Base-by-base conservation (phyloP, 1,140 invertebrate genomes). In the Theocolax elegans region DNA sequence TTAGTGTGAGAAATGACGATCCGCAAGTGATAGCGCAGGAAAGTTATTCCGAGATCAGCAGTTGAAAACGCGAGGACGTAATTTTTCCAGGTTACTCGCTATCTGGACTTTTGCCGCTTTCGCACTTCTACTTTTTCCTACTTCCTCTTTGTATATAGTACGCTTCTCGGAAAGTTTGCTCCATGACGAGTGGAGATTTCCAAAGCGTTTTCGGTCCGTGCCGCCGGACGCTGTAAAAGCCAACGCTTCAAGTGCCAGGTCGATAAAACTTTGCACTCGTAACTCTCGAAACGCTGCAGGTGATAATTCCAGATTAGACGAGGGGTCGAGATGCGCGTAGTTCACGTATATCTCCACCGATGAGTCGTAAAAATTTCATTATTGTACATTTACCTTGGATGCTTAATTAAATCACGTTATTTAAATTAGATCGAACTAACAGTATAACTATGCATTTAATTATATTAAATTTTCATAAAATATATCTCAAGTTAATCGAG, bases 271-370 rank as follows among this genome's bases (percentile, higher is more conserved):
- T 48, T 48, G 6, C 19, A 48, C 44, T 48, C 44, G 44, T 48
- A 48, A 21, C 44, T 48, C 44, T 48, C 23, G 4, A 53, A 29
- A 29, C 21, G 6, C 2, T 25, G 25, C 13, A n/a, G 25, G 6
- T 53, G 49, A 53, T 53, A 53, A 53, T 53, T 53, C 31, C 49
- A n/a, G 21, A 23, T 53, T 53, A 53, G 21, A 51, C 31, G 27
- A 29, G 27, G 21, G n/a, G n/a, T n/a, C n/a, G n/a, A n/a, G n/a
- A n/a, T n/a, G n/a, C n/a, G n/a, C n/a, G n/a, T n/a, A n/a, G n/a
- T n/a, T n/a, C n/a, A n/a, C n/a, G n/a, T n/a, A n/a, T n/a, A n/a
- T n/a, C n/a, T n/a, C n/a, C n/a, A n/a, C n/a, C n/a, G n/a, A n/a
- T n/a, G n/a, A n/a, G n/a, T n/a, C n/a, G n/a, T n/a, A n/a, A n/a